A percentile compares a stretch with the other conserved stretches of the same genome.
Conservation (phyloP, 2,888 invertebrate species). For the Rotaria macrura region DNA sequence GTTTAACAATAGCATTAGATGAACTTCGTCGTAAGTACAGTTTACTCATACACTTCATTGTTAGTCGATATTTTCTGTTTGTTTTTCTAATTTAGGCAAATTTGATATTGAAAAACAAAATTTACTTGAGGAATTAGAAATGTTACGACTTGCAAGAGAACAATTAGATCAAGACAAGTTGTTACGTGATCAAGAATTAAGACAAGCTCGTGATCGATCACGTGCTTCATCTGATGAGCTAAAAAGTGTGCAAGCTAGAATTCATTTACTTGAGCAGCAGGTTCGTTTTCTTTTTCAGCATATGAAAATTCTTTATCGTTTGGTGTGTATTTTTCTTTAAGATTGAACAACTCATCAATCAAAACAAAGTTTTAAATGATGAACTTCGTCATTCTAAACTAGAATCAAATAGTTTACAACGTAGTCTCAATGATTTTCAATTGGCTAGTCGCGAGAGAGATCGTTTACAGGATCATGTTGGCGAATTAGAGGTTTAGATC, state of each 20-base stretch:
- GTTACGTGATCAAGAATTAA: slow-evolving; percentile 4
- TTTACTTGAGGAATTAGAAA: neutral
- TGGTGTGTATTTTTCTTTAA: neutral
- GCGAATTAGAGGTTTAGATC: neutral
- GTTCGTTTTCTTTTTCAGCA: neutral
- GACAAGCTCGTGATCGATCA: slow-evolving; percentile 11
- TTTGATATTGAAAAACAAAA: slow-evolving; percentile 18
- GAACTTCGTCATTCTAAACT: neutral
- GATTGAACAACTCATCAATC: neutral
- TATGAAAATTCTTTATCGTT: neutral
- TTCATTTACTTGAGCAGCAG: neutral
- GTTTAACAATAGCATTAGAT: slow-evolving; percentile 5
- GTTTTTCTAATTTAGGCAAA: neutral
- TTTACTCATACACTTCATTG: neutral
- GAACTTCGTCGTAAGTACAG: neutral
- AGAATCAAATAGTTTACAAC: neutral
- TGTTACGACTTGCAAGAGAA: neutral
- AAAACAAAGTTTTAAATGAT: neutral
- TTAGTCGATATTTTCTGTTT: neutral
- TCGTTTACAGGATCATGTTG: neutral
- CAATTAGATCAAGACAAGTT: neutral
- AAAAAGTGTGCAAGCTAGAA: neutral
- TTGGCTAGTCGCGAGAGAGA: neutral
- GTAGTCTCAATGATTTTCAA: neutral
- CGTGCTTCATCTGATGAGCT: neutral